Percentiles rank a stretch among this genome's conserved stretches.
Evolutionary conservation across 2,113 vertebrate species (phyloP).

Genomic region (Deroptyus accipitrinus): DNA sequence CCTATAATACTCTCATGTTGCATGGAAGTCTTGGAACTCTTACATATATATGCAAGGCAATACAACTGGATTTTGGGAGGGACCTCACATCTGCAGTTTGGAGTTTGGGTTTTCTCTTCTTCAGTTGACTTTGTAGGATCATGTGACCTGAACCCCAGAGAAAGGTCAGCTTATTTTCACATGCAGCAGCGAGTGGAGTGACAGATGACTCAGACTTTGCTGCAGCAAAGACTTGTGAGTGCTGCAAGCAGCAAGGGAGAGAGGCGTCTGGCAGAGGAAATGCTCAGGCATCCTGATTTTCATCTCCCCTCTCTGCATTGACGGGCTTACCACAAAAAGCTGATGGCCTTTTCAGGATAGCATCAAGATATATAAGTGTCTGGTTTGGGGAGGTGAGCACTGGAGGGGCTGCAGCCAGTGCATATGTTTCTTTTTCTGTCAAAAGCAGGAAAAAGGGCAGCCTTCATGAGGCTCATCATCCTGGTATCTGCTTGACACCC

Average conservation of each 20-base stretch:
- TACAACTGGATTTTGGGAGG: neutral
- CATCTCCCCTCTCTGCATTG: neutral
- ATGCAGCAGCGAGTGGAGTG: neutral
- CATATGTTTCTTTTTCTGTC: neutral
- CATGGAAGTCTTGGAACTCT: neutral
- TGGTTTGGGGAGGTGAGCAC: neutral
- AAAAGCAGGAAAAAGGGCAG: neutral
- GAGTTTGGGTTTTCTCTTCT: neutral
- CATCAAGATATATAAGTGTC: neutral
- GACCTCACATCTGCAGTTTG: neutral
- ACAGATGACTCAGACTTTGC: neutral
- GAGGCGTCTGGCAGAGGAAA: neutral
- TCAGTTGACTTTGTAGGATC: neutral
- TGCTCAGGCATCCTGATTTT: neutral
- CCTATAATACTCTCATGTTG: neutral
- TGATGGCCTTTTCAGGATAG: neutral
- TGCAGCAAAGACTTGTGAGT: neutral
- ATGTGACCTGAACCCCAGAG: neutral
- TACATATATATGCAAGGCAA: neutral
- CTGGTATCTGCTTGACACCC: neutral
- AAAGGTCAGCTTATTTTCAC: neutral
- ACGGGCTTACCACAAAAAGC: neutral
- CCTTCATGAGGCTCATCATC: neutral
- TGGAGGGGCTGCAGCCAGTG: neutral
- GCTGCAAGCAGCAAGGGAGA: neutral